Evolutionary conservation across 2,888 invertebrate species (phyloP), one percentile per base, ranked within the genome.

Genomic region (Eutolmus rufibarbis): DNA sequence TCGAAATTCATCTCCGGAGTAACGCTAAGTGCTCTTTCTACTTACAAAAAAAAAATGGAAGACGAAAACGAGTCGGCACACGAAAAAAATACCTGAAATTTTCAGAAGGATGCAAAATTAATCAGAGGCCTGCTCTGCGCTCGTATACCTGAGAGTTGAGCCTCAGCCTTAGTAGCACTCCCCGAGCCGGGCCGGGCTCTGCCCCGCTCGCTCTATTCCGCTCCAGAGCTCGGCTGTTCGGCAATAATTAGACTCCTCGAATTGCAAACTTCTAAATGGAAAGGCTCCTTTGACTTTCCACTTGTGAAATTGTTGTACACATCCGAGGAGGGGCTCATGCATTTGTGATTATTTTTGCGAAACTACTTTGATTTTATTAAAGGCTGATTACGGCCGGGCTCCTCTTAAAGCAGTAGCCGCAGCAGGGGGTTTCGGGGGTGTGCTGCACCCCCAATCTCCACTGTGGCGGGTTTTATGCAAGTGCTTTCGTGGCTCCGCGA

Each of bases 241-340:
- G 81, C 81, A 81, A 81, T 81, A 81, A 81, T 81, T 81, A 81
- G 81, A 81, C 81, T 81, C 81, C 81, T 81, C 81, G 43, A 81
- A 81, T 81, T 81, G 81, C 81, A 81, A 81, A 28, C 43, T 81
- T 31, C 31, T 31, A 56, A 56, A 31, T 46, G 81, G 81, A 81
- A 81, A 28, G 81, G 51, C 56, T 51, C 43, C 56, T 81, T 81
- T 81, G 81, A 81, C 81, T 51, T 81, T 81, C 81, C 81, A 81
- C 81, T 81, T 81, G 51, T 81, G 81, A 81, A 81, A 81, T 81
- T 81, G 81, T 81, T 81, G 81, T 81, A 81, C 56, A 81, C 81
- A 81, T 81, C 81, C 51, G 19, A 81, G 16, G 43, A 43, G 43
- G 28, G 81, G 81, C 51, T 81, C 81, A 81, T 81, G 81, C 81